These are phyloP conservation scores for Brachystomella parvula DNA, from an alignment of 1,140 invertebrate genomes.

Conservation along the genomic window DNA sequence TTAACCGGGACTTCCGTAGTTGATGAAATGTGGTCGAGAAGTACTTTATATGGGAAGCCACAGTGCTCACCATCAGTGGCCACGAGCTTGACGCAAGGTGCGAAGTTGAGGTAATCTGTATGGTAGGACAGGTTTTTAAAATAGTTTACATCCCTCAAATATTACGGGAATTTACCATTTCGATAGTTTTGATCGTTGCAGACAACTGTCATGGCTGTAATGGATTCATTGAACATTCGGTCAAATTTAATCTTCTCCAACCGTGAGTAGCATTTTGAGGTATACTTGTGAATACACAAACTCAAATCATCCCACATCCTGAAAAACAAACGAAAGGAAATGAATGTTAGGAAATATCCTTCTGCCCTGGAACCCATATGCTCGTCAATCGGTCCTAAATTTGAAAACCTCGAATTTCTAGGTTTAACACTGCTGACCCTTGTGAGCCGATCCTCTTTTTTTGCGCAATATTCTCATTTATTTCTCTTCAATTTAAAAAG, in stretches of 20 bases:
- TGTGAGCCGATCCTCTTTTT: no score
- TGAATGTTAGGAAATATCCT: no score
- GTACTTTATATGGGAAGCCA: constrained; percentile 34
- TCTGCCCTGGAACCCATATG: no score
- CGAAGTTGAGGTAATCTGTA: constrained; percentile 25
- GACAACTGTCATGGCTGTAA: constrained; percentile 28
- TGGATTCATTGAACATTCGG: constrained; percentile 26
- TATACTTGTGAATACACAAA: constrained; percentile 30
- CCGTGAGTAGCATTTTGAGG: constrained; percentile 24
- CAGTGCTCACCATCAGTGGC: constrained; percentile 29
- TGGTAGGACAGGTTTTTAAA: background rate
- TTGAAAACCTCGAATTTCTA: no score
- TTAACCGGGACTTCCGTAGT: constrained; percentile 27
- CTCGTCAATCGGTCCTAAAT: no score
- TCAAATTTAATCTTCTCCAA: constrained; percentile 30
- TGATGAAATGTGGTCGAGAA: constrained; percentile 33
- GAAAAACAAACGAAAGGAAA: constrained; percentile 11
- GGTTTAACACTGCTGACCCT: no score
- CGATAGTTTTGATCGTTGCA: constrained; percentile 29
- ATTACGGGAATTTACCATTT: constrained; percentile 21
- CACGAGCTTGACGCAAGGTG: constrained; percentile 36
- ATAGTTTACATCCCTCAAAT: background rate
- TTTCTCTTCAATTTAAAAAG: no score
- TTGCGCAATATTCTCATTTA: no score
- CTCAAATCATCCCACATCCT: constrained; percentile 33